Conservation (phyloP, 2,797 vertebrate species). For the Calcarius lapponicus region DNA sequence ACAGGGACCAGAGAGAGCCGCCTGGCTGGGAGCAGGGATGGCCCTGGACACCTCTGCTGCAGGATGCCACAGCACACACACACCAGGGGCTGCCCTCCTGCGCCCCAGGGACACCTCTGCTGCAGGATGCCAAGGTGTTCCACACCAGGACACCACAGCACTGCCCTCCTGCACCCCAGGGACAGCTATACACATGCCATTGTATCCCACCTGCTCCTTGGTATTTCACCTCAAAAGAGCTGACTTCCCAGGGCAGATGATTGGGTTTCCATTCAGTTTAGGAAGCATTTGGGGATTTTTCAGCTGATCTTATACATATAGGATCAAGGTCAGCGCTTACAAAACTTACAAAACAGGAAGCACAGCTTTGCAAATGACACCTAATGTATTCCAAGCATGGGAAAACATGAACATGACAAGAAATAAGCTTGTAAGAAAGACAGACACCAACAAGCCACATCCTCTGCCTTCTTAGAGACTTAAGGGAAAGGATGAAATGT, state of each 20-base stretch:
- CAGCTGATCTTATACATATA: background rate
- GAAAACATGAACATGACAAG: background rate
- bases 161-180: fast-evolving
- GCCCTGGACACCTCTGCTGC: background rate
- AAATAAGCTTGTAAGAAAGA: background rate
- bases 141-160: background rate
- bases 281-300: background rate
- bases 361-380: background rate
- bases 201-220: background rate
- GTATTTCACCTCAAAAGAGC: background rate
- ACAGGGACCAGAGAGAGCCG: fast-evolving
- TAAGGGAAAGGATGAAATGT: background rate
- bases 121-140: no score
- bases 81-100: no score
- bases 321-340: background rate
- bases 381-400: background rate
- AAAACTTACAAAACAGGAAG: background rate
- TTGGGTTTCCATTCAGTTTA: background rate
- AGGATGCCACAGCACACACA: background rate
- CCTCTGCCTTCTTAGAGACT: background rate
- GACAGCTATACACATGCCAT: background rate
- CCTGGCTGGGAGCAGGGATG: background rate
- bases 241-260: background rate
- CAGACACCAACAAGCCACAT: background rate
- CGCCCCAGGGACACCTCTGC: no score